Evolutionary conservation across 2,888 invertebrate genomes (phyloP).

Genomic region (Scrobipalpa costella): DNA sequence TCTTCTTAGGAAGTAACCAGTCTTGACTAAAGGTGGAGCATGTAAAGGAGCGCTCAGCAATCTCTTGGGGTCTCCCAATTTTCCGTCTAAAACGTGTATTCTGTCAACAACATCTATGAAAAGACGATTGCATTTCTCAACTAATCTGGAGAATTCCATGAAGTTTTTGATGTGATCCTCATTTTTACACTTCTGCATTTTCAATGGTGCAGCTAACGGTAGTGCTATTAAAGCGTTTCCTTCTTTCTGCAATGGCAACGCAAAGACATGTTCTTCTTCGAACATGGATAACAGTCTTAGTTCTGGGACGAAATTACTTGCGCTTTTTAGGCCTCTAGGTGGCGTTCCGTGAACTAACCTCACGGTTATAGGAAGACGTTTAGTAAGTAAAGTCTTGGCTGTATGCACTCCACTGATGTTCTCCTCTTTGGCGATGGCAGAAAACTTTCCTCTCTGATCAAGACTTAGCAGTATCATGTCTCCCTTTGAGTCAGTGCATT

Average conservation of each 20-base stretch:
- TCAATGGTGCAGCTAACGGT: constrained; percentile 92
- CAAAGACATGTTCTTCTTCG: constrained; percentile 93
- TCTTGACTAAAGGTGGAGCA: constrained; percentile 76
- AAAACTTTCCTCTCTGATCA: constrained; percentile 95
- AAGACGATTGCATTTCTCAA: constrained; percentile 88
- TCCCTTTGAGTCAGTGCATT: constrained; percentile 92
- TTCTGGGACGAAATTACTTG: constrained; percentile 91
- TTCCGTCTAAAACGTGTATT: constrained; percentile 90
- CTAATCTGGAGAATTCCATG: constrained; percentile 88
- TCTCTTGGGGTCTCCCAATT: constrained; percentile 85
- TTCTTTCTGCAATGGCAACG: constrained; percentile 90
- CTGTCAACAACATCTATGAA: constrained; percentile 89
- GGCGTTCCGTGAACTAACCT: constrained; percentile 94
- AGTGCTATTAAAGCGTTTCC: constrained; percentile 89
- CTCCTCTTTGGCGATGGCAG: constrained; percentile 94
- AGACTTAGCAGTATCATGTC: constrained; percentile 90
- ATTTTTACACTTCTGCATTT: constrained; percentile 90
- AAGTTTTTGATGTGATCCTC: constrained; percentile 88
- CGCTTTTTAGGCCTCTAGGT: constrained; percentile 90
- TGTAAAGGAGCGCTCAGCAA: constrained; percentile 69
- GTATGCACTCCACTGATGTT: constrained; percentile 97
- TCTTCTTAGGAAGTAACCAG: constrained; percentile 86
- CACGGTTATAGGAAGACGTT: constrained; percentile 95
- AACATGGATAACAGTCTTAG: constrained; percentile 90
- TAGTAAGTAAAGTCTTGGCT: constrained; percentile 92